Conservation (phyloP, 2,113 vertebrate species). For the Electrona antarctica region DNA sequence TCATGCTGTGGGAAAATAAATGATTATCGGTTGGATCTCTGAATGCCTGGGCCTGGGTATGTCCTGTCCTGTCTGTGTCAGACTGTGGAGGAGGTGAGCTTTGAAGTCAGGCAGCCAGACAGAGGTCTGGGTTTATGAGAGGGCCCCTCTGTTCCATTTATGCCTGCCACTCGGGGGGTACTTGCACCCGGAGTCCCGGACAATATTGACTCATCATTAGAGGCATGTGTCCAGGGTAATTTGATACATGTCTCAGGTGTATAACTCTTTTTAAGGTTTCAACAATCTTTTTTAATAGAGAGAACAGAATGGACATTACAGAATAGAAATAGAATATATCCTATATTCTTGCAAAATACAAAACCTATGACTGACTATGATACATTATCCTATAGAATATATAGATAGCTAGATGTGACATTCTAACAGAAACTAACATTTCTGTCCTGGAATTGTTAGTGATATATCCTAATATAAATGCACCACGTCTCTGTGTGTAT, state of each 20-base stretch:
- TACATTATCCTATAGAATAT: no score
- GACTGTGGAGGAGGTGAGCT: slow-evolving; percentile 46
- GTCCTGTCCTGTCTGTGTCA: slow-evolving; percentile 47
- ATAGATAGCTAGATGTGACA: no score
- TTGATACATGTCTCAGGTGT: neutral
- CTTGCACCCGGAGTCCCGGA: slow-evolving; percentile 8
- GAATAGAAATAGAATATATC: neutral
- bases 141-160: slow-evolving; percentile 52
- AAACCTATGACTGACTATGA: no score
- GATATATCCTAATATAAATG: no score
- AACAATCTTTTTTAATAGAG: no score
- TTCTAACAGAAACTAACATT: no score
- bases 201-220: slow-evolving; percentile 25
- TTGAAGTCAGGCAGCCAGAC: slow-evolving; percentile 68
- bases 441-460: no score
- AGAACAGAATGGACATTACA: neutral
- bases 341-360: no score
- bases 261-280: no score
- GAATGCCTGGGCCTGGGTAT: neutral
- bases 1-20: slow-evolving; percentile 30
- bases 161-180: slow-evolving; percentile 15
- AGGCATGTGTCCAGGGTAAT: slow-evolving; percentile 1
- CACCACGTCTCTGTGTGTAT: no score
- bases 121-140: slow-evolving; percentile 62
- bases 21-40: slow-evolving; percentile 35